Percentiles rank a stretch among this genome's conserved stretches.
These are phyloP conservation scores for Drosophila sechellia DNA, from an alignment of 1,140 invertebrate species.

Conservation along the genomic window DNA sequence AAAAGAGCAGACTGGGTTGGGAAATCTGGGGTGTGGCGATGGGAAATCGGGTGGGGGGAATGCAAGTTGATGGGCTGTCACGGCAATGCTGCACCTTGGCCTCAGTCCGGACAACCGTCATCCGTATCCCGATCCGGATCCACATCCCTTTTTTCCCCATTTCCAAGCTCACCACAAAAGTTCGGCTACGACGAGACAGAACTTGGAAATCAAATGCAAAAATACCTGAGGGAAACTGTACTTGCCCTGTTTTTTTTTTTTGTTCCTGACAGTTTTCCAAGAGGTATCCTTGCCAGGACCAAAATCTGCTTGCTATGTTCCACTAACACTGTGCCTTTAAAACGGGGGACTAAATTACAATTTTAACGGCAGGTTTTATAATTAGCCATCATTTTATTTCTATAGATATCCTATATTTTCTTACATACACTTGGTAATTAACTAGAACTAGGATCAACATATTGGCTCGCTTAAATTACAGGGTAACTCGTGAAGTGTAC, in stretches of 20 bases:
- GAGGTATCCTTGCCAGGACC: not conserved
- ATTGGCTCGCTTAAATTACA: not conserved
- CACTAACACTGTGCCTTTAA: too few relatives aligned
- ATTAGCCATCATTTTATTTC: too few relatives aligned
- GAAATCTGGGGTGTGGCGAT: not conserved
- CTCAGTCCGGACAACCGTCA: slow-evolving; percentile 28
- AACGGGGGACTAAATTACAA: too few relatives aligned
- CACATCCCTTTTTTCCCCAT: not conserved
- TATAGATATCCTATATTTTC: too few relatives aligned
- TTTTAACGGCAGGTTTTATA: too few relatives aligned
- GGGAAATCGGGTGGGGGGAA: slow-evolving; percentile 1
- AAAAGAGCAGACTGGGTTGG: not conserved
- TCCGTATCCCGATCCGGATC: slow-evolving; percentile 19
- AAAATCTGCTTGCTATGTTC: not conserved
- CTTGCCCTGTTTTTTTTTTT: slow-evolving; percentile 12
- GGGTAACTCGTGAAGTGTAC: not conserved
- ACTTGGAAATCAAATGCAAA: slow-evolving; percentile 72
- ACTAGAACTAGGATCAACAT: too few relatives aligned
- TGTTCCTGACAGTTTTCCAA: not conserved
- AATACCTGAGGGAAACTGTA: slow-evolving; percentile 53
- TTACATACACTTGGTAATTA: too few relatives aligned
- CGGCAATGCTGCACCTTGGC: slow-evolving; percentile 44
- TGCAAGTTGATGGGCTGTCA: slow-evolving; percentile 72
- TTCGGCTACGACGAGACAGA: slow-evolving; percentile 18
- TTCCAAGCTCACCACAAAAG: slow-evolving; percentile 14